Evolutionary conservation across 2,797 vertebrate genomes (phyloP).

Genomic region (Vultur gryphus): DNA sequence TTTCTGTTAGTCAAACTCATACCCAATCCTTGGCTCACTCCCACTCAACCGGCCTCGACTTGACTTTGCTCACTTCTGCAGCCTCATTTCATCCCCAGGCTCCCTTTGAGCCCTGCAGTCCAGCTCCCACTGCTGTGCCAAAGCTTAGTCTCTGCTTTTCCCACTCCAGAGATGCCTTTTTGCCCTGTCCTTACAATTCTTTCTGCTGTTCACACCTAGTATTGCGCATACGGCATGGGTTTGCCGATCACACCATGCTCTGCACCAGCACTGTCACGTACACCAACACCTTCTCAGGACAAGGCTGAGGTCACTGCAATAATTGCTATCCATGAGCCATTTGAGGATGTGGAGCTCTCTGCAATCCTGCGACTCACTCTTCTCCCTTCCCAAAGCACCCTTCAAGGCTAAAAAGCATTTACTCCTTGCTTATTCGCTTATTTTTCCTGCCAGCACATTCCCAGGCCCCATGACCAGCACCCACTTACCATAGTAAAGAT

Average conservation of each 20-base stretch:
- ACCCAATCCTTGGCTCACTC: neutral
- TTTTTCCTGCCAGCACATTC: neutral
- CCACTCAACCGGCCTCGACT: accelerated
- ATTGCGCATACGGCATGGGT: neutral
- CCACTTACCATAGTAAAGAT: conserved; percentile 89
- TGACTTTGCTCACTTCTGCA: neutral
- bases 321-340: neutral
- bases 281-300: neutral
- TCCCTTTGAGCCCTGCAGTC: neutral
- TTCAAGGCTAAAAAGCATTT: neutral
- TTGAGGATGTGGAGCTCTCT: neutral
- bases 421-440: neutral
- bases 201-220: neutral
- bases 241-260: neutral
- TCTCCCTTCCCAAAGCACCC: neutral
- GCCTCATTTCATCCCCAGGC: neutral
- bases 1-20: neutral
- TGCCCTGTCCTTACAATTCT: neutral
- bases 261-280: neutral
- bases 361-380: neutral
- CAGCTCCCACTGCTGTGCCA: neutral
- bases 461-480: neutral
- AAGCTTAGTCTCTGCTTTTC: neutral
- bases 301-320: neutral
- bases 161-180: neutral